phyloP scores from a whole-genome alignment of 2,888 invertebrate species.

The Chrysolina haemoptera region DNA sequence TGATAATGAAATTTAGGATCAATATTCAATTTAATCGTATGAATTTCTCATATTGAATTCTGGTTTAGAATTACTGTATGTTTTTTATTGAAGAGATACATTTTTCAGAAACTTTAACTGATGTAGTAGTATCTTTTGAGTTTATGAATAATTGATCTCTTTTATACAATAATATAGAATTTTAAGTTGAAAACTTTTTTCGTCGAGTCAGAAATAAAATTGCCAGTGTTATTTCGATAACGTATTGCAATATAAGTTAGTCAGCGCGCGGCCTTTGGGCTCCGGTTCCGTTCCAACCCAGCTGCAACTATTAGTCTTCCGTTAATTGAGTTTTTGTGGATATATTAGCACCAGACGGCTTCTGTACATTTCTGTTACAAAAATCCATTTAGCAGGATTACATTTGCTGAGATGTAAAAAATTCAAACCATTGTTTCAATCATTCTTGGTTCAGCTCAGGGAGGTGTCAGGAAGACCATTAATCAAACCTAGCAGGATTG shows the following conservation, averaged over 20 bases:
- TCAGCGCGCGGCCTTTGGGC: background rate
- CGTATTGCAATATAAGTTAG: conserved; percentile 14
- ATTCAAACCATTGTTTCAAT: background rate
- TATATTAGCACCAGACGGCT: conserved; percentile 12
- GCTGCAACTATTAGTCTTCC: conserved; percentile 8
- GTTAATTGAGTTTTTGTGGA: conserved; percentile 20
- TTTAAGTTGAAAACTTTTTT: too few species aligned
- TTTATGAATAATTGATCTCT: too few species aligned
- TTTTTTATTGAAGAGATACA: too few species aligned
- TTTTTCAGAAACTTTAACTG: too few species aligned
- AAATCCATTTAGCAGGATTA: conserved; percentile 15
- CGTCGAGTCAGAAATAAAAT: background rate
- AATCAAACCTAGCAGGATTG: conserved; percentile 4
- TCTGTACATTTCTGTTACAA: conserved; percentile 1
- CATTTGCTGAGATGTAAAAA: background rate
- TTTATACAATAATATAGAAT: too few species aligned
- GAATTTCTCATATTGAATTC: too few species aligned
- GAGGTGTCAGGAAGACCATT: background rate
- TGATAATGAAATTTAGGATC: too few species aligned
- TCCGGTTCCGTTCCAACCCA: conserved; percentile 1
- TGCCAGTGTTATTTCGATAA: background rate
- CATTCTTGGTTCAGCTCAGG: conserved; percentile 4
- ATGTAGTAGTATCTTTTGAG: too few species aligned
- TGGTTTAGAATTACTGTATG: too few species aligned
- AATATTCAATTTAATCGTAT: too few species aligned